A percentile compares a stretch with the other conserved stretches of the same genome.
Conservation (phyloP, 2,113 vertebrate genomes). For the Anhinga anhinga region DNA sequence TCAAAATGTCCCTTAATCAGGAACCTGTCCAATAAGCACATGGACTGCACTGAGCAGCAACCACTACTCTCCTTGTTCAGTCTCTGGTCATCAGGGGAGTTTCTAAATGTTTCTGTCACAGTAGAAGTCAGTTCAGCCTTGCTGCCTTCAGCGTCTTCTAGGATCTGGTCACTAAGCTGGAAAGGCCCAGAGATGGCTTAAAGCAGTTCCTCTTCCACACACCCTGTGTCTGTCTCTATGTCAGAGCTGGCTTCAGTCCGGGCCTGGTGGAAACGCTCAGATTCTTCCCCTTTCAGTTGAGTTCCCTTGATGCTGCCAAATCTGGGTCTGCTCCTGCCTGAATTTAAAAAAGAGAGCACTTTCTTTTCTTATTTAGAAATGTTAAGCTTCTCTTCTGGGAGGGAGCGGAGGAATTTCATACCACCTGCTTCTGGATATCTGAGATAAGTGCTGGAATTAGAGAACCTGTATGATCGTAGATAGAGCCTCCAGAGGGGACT, state of each 20-base stretch:
- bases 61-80: neutral
- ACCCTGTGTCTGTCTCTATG: neutral
- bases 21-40: neutral
- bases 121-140: neutral
- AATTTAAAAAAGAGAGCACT: neutral
- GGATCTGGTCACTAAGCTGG: neutral
- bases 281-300: neutral
- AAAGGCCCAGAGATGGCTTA: neutral
- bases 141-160: neutral
- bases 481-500: neutral
- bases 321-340: neutral
- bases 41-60: neutral
- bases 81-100: neutral
- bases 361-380: neutral
- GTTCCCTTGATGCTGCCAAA: neutral
- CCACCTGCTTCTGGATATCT: neutral
- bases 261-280: neutral
- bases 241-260: neutral
- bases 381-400: neutral
- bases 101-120: neutral
- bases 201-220: neutral
- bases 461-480: neutral
- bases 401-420: neutral
- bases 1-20: neutral
- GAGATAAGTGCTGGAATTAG: neutral